Base-by-base conservation (phyloP, 2,113 vertebrate genomes). In the Nettapus auritus region DNA sequence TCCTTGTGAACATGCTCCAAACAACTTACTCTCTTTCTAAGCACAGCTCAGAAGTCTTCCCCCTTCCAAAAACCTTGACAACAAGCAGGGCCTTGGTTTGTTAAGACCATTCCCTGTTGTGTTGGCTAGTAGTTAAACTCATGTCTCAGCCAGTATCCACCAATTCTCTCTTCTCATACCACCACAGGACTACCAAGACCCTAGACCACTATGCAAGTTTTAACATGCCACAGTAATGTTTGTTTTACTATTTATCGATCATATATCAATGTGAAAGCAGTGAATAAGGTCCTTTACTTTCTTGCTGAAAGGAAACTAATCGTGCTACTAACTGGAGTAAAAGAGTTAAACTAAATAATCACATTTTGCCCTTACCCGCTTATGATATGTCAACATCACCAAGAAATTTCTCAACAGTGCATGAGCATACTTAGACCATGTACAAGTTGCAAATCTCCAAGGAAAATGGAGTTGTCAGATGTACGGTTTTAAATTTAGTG, bases 391-490 rank as follows among this genome's bases (percentile, higher is more conserved):
- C 81, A 93, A 60, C 29, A 73, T 18, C 0, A 4, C 40, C 31
- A 60, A 60, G 75, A 69, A 88, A 56, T 82, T 82, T 95, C 44
- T 78, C 79, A 88, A 46, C 53, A 82, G 38, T 59, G 31, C 8
- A 28, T 74, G 59, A 90, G 88, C 69, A 69, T 13, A 71, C 73
- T 76, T 13, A 71, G n/a, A 44, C 13, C 16, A 0, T 75, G 76
- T 48, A 60, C 33, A 71, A 84, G 48, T 36, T 88, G 64, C 66
- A 90, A 70, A 82, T 91, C 84, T 96, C 90, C 25, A 94, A 94
- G 90, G 93, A 93, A 91, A 91, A 88, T 68, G 31, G 44, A 90
- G 67, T 75, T 75, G 76, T 82, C 90, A 95, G 77, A 73, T 0
- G 0, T 57, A 73, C 44, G 46, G 36, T 90, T 94, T 96, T 93